Evolutionary conservation across 2,113 vertebrate species (phyloP).

Genomic region (Myrmecophaga tridactyla): DNA sequence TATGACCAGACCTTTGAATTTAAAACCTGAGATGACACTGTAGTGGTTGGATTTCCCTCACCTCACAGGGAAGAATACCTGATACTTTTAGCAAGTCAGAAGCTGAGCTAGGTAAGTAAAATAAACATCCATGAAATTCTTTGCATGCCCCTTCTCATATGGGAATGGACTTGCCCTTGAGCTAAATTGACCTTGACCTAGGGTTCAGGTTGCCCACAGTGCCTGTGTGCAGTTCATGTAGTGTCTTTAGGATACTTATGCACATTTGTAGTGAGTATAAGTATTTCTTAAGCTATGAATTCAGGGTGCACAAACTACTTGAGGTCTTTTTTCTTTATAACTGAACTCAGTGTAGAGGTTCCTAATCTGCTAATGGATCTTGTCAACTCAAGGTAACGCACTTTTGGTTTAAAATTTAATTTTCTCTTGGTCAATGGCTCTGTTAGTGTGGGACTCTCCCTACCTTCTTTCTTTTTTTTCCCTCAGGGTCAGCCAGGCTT

Average conservation of each 20-base stretch:
- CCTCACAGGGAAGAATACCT: neutral
- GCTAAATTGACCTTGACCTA: neutral
- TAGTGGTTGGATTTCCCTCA: neutral
- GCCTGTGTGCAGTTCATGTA: too few species aligned
- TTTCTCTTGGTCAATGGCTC: neutral
- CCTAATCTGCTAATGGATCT: neutral
- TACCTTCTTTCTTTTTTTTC: neutral
- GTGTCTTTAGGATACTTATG: neutral
- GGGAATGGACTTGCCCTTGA: neutral
- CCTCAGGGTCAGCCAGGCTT: neutral
- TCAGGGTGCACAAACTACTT: neutral
- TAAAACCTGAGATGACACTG: neutral
- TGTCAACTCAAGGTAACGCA: neutral
- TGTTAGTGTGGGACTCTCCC: neutral
- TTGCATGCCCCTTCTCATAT: neutral
- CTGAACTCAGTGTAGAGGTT: neutral
- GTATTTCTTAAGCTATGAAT: neutral
- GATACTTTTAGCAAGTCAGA: neutral
- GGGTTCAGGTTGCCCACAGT: neutral
- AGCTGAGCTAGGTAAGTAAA: neutral
- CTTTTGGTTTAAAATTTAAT: neutral
- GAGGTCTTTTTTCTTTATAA: neutral
- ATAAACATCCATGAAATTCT: neutral
- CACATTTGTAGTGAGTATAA: too few species aligned
- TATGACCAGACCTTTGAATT: accelerated